Percentiles rank a stretch among this genome's conserved stretches.
These are phyloP conservation scores for Rhinichthys osculus DNA, from an alignment of 2,797 vertebrate species.

Conservation along the genomic window DNA sequence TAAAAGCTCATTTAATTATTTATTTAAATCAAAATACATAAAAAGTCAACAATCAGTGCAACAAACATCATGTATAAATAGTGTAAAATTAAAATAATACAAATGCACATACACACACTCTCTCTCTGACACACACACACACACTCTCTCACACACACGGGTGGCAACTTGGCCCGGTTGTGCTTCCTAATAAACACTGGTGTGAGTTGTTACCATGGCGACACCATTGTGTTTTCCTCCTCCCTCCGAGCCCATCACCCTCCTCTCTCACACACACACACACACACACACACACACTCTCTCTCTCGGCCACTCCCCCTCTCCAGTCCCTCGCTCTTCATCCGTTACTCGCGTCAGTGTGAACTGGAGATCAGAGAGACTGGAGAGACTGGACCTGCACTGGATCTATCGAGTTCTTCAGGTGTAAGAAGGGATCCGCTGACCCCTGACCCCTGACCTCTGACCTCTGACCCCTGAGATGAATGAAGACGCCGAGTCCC, in stretches of 20 bases:
- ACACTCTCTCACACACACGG: slow-evolving; percentile 40
- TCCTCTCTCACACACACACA: slow-evolving; percentile 58
- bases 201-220: slow-evolving; percentile 90
- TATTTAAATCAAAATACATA: too few relatives aligned
- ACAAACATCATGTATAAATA: too few relatives aligned
- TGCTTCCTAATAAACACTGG: slow-evolving; percentile 87
- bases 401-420: slow-evolving; percentile 29
- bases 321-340: slow-evolving; percentile 66
- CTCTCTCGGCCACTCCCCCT: slow-evolving; percentile 68
- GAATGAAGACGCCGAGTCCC: slow-evolving; percentile 87
- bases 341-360: slow-evolving; percentile 73
- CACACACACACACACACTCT: slow-evolving; percentile 46
- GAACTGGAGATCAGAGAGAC: slow-evolving; percentile 70
- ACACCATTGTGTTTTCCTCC: slow-evolving; percentile 80
- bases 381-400: slow-evolving; percentile 53
- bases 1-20: too few relatives aligned
- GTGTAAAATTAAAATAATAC: too few relatives aligned
- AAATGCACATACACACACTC: slow-evolving; percentile 13
- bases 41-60: too few relatives aligned
- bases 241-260: slow-evolving; percentile 66
- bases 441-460: neutral
- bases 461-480: slow-evolving; percentile 55
- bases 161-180: slow-evolving; percentile 73
- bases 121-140: neutral
- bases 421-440: slow-evolving; percentile 7